A percentile compares a stretch with the other conserved stretches of the same genome.
Evolutionary conservation across 2,113 vertebrate genomes (phyloP).

Genomic region (Scomber colias): DNA sequence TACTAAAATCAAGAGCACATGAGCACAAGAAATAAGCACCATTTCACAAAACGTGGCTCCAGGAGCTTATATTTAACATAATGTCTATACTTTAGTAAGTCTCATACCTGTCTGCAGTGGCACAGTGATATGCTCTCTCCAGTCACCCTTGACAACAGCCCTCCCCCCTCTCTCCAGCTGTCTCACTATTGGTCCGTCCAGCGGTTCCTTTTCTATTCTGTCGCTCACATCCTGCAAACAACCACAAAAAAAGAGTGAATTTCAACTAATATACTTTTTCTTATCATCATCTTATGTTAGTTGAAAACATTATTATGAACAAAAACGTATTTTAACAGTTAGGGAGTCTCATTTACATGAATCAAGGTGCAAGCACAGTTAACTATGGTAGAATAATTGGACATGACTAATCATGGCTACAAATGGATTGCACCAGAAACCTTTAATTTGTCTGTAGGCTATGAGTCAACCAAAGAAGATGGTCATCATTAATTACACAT

Average conservation of each 20-base stretch:
- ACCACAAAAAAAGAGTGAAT: slow-evolving; percentile 28
- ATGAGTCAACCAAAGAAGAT: too few relatives aligned
- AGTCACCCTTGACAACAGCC: slow-evolving; percentile 94
- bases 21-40: neutral
- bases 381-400: neutral
- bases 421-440: too few relatives aligned
- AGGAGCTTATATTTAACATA: neutral
- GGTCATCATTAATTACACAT: too few relatives aligned
- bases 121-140: slow-evolving; percentile 96
- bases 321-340: neutral
- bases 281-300: neutral
- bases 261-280: neutral
- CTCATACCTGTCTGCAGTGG: slow-evolving; percentile 94
- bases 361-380: neutral
- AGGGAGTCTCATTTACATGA: neutral
- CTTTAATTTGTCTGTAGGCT: too few relatives aligned
- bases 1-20: too few relatives aligned
- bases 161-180: slow-evolving; percentile 94
- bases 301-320: neutral
- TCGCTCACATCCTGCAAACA: slow-evolving; percentile 94
- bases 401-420: too few relatives aligned
- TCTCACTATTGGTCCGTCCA: slow-evolving; percentile 93
- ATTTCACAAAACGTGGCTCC: neutral
- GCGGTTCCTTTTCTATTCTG: slow-evolving; percentile 95
- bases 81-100: neutral